A percentile compares a stretch with the other conserved stretches of the same genome.
Evolutionary conservation across 1,140 invertebrate genomes (phyloP).

Genomic region (Dendrolimus kikuchii): DNA sequence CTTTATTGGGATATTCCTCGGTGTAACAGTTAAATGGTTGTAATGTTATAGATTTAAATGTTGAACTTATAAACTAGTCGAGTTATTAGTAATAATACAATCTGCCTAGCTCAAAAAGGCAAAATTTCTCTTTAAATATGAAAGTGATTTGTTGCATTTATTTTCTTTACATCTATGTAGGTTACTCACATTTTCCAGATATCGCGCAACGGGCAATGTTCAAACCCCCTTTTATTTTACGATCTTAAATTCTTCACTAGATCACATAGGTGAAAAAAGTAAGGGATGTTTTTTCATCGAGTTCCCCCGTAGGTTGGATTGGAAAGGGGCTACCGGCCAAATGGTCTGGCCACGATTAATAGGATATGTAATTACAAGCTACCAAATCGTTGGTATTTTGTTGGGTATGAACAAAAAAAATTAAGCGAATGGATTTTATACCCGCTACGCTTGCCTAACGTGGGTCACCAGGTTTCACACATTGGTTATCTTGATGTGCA

Average conservation of each 20-base stretch:
- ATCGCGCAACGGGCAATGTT: slow-evolving; percentile 24
- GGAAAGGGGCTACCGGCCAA: slow-evolving; percentile 26
- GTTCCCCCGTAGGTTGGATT: slow-evolving; percentile 25
- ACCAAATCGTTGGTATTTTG: background rate
- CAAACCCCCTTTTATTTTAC: slow-evolving; percentile 59
- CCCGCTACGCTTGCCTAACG: too few relatives aligned
- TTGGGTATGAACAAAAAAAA: too few relatives aligned
- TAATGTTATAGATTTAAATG: too few relatives aligned
- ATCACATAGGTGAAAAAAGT: slow-evolving; percentile 54
- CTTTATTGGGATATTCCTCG: too few relatives aligned
- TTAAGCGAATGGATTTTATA: too few relatives aligned
- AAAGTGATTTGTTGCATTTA: slow-evolving; percentile 5
- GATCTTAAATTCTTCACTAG: slow-evolving; percentile 64
- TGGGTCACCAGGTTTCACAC: too few relatives aligned
- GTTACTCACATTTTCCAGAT: slow-evolving; percentile 24
- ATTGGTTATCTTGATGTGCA: too few relatives aligned
- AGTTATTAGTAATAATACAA: too few relatives aligned
- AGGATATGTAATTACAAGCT: slow-evolving; percentile 5
- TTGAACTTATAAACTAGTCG: too few relatives aligned
- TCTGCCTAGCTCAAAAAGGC: too few relatives aligned
- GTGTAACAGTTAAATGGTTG: too few relatives aligned
- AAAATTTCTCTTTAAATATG: too few relatives aligned
- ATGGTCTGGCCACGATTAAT: slow-evolving; percentile 35
- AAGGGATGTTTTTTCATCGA: slow-evolving; percentile 38
- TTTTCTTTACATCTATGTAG: slow-evolving; percentile 9